Evolutionary conservation across 2,888 invertebrate species (phyloP), one percentile per base, ranked within the genome.

Genomic region (Standfussiana lucernea): DNA sequence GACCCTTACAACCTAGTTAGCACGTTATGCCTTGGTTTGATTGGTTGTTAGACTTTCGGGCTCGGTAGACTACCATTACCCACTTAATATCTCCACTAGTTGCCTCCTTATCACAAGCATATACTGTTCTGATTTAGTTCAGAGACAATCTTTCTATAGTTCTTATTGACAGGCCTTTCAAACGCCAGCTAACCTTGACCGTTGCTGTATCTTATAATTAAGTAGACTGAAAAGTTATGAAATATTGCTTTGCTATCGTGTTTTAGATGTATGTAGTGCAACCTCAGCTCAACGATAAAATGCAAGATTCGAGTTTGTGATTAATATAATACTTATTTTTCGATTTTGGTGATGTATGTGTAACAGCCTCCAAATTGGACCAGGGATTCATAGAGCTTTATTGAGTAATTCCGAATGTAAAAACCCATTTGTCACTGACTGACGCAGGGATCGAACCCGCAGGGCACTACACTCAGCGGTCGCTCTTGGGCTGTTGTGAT

Each of bases 161-260:
- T 37, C 40, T n/a, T 53, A 79, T 72, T 56, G 82, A 77, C 80
- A 71, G 37, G 65, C 70, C 62, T 81, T 84, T 73, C 72, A 70
- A 83, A 80, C 59, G 28, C 72, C 42, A n/a, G 62, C n/a, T 61
- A 66, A 71, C 84, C 84, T 81, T 81, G 81, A 84, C 74, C 77
- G 77, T 47, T 64, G 64, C 50, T 59, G 45, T 40, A 64, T 64
- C 69, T 66, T 66, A 53, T 50, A 59, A 70, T 61, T 67, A 82
- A 80, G 64, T 79, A 72, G 66, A 74, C 76, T 78, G 75, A 83
- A 83, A 72, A 70, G 73, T 84, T 84, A 53, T 81, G 83, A 62
- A 84, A 84, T 83, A 35, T 40, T 59, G 50, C 24, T 65, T 35
- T 67, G 45, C 40, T 68, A 83, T 72, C 69, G 7, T 69, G 7